Base-by-base conservation (phyloP, 1,140 invertebrate genomes). In the Calycopis cecrops region DNA sequence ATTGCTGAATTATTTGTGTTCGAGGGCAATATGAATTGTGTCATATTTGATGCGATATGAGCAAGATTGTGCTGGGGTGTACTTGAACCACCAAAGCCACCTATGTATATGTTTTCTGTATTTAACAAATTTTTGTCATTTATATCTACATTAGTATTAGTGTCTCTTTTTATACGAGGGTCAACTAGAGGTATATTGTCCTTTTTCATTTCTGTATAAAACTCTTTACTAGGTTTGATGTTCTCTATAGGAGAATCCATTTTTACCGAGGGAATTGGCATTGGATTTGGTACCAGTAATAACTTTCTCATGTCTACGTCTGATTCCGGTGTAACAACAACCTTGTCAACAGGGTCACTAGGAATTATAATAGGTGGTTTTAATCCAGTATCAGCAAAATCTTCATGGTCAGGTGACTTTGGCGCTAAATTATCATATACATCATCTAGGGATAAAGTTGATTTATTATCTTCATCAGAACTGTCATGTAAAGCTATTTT, bases 271-370 rank as follows among this genome's bases (percentile, higher is more conserved):
- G 21, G 6, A 2, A 28, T 28, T 3, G 21, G 2, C 9, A 3
- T 44, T 9, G 14, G 17, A 9, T 17, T 44, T 14, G 12, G 9
- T 17, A 9, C 40, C 6, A 44, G 62, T 42, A 63, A 51, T 42
- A 75, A 57, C 50, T 71, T 72, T 62, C 83, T 73, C 83, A 86
- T 84, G 62, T 86, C 83, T 49, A 84, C 53, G 59, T 86, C 83
- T 6, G 51, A 16, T 60, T 72, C 74, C n/a, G 65, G 65, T 57
- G 17, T 53, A 4, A 64, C 67, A 35, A 63, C 48, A 8, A 49
- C 14, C 9, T 63, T 59, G 57, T 81, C 69, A 16, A 84, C 62
- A 4, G 83, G 79, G 55, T 86, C 83, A 40, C 52, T 69, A 7
- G 83, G 83, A 64, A 86, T 86, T 48, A 86, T 85, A 10, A 86